Percentiles rank a stretch among this genome's conserved stretches.
These are phyloP conservation scores for Hippoglossus hippoglossus DNA, from an alignment of 2,797 vertebrate species.

Conservation along the genomic window DNA sequence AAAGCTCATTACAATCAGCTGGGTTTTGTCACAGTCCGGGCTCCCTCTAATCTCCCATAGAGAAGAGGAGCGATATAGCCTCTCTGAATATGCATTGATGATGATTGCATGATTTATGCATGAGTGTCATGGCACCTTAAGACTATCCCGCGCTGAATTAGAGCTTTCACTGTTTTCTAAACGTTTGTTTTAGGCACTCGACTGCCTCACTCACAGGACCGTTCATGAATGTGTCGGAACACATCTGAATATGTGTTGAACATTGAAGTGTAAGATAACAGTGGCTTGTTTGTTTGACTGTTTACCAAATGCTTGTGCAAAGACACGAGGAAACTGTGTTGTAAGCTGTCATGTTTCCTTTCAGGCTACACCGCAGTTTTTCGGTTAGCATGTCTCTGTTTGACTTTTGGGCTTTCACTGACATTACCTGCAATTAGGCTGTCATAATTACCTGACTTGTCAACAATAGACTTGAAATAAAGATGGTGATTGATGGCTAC, in stretches of 20 bases:
- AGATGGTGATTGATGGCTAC: conserved; percentile 67
- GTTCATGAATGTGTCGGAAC: conserved; percentile 47
- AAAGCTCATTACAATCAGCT: conserved; percentile 86
- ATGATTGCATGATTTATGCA: conserved; percentile 89
- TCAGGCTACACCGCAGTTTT: conserved; percentile 47
- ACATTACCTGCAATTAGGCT: conserved; percentile 74
- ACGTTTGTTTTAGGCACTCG: conserved; percentile 70
- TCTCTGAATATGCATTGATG: conserved; percentile 82
- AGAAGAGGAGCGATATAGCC: conserved; percentile 68
- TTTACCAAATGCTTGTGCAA: conserved; percentile 68
- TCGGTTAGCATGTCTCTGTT: conserved; percentile 60
- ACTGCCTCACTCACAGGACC: conserved; percentile 43
- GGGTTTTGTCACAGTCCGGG: conserved; percentile 79
- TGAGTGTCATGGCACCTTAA: conserved; percentile 76
- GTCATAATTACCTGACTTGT: conserved; percentile 64
- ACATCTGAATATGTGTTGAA: conserved; percentile 44
- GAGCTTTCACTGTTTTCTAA: conserved; percentile 62
- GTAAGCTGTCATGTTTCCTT: conserved; percentile 63
- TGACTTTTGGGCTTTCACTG: conserved; percentile 68
- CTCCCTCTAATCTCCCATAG: conserved; percentile 78
- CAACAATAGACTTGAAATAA: conserved; percentile 44
- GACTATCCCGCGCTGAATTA: conserved; percentile 65
- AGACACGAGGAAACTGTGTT: conserved; percentile 56
- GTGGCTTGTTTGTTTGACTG: conserved; percentile 70
- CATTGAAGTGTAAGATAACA: conserved; percentile 52